These are phyloP conservation scores for Stylophora pistillata DNA, from an alignment of 64 coral and sea anemone genomes.

Conservation along the genomic window DNA sequence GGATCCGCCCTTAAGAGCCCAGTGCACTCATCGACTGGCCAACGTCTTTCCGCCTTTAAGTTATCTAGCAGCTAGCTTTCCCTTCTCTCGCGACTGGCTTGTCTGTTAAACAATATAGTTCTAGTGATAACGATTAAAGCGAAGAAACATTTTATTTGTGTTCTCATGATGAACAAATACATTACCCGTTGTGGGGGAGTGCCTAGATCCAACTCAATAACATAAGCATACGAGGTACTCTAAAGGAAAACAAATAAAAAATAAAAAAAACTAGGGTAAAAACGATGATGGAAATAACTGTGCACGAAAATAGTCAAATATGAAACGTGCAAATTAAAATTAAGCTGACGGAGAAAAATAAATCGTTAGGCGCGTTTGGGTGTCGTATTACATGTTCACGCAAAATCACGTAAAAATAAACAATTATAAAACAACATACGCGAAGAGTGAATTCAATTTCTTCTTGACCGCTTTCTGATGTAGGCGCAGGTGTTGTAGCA, in stretches of 20 bases:
- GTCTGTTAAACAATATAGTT: no score
- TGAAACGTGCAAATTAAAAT: no score
- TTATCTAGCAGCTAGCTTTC: no score
- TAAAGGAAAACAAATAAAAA: constrained; percentile 48
- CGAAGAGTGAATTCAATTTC: constrained; percentile 81
- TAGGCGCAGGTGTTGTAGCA: constrained; percentile 4
- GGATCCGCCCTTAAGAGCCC: no score
- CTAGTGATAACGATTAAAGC: no score
- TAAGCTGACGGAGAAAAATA: no score
- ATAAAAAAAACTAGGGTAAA: background rate
- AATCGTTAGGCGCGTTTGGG: background rate
- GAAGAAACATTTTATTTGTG: no score
- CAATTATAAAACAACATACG: constrained; percentile 26
- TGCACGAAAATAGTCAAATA: background rate
- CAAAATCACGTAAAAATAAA: background rate
- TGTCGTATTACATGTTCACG: background rate
- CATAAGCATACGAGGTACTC: constrained; percentile 96
- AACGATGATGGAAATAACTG: constrained; percentile 2
- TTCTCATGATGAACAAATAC: background rate
- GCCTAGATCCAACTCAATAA: constrained; percentile 84
- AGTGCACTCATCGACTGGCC: no score
- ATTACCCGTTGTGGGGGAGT: constrained; percentile 88
- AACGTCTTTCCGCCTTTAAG: no score
- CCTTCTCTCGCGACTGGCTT: no score
- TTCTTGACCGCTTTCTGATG: constrained; percentile 47